Percentiles rank a stretch among this genome's conserved stretches.
Conservation (phyloP, 2,888 invertebrate species). For the Drosophila kokeensis region DNA sequence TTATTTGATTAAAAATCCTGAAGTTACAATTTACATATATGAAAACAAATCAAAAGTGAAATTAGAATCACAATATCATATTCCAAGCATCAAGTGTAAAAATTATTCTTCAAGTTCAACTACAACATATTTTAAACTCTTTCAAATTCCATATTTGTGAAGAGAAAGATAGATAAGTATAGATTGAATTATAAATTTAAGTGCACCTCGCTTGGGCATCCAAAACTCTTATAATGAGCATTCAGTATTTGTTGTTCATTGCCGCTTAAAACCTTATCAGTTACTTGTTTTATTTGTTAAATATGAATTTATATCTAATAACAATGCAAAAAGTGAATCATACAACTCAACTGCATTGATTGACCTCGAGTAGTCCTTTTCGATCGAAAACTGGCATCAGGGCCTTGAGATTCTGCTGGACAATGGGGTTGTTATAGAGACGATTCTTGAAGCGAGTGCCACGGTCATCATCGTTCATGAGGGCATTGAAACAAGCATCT, state of each 20-base stretch:
- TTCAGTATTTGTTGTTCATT: not conserved
- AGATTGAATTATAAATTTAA: not conserved
- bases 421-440: conserved; percentile 79
- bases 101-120: not conserved
- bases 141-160: not conserved
- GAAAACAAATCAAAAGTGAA: not conserved
- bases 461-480: conserved; percentile 83
- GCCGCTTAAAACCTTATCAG: not conserved
- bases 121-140: not conserved
- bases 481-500: conserved; percentile 83
- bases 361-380: conserved; percentile 80
- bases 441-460: conserved; percentile 80
- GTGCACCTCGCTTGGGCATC: not conserved
- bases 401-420: conserved; percentile 81
- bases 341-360: conserved; percentile 62
- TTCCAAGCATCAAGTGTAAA: not conserved
- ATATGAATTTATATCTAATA: not conserved
- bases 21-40: not conserved
- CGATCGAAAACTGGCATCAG: conserved; percentile 82
- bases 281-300: not conserved
- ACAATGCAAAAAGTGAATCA: no score
- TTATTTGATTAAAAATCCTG: not conserved
- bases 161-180: no score
- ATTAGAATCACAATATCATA: not conserved
- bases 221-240: not conserved